A percentile compares a stretch with the other conserved stretches of the same genome.
These are phyloP conservation scores for Otolemur garnettii DNA, from an alignment of 2,113 vertebrate species.

Conservation along the genomic window DNA sequence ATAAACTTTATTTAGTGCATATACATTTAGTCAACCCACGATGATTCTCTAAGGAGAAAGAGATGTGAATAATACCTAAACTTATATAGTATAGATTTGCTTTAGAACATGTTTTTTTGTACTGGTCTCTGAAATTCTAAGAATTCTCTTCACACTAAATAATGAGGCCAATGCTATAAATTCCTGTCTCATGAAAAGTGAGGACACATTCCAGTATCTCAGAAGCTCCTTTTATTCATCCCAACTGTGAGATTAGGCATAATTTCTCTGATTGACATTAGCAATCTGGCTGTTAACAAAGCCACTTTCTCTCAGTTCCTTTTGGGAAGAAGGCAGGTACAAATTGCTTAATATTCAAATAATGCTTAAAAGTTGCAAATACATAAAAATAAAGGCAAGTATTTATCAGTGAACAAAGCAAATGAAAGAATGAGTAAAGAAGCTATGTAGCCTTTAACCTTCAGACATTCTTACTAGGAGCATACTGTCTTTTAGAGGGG, in stretches of 20 bases:
- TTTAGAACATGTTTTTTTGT: constrained; percentile 47
- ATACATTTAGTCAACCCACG: neutral
- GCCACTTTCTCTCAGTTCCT: neutral
- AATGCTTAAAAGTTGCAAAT: neutral
- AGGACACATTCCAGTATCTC: constrained; percentile 5
- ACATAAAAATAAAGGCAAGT: constrained; percentile 49
- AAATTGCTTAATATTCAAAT: constrained; percentile 39
- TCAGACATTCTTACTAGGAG: constrained; percentile 36
- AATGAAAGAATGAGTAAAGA: constrained; percentile 30
- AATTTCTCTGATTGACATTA: constrained; percentile 35
- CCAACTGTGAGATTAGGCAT: neutral
- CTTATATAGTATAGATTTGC: neutral
- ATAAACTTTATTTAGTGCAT: neutral
- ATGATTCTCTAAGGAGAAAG: constrained; percentile 9
- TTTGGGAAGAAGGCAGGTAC: neutral
- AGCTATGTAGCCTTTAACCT: constrained; percentile 23
- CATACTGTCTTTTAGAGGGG: neutral
- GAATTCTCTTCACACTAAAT: constrained; percentile 34
- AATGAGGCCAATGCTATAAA: constrained; percentile 32
- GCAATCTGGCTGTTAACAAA: neutral
- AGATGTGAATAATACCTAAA: neutral
- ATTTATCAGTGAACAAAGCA: constrained; percentile 32
- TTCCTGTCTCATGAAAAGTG: constrained; percentile 22
- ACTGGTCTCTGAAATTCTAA: constrained; percentile 15
- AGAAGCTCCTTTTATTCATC: constrained; percentile 32